Conservation (phyloP, 2,888 invertebrate genomes). For the Zootermopsis nevadensis region DNA sequence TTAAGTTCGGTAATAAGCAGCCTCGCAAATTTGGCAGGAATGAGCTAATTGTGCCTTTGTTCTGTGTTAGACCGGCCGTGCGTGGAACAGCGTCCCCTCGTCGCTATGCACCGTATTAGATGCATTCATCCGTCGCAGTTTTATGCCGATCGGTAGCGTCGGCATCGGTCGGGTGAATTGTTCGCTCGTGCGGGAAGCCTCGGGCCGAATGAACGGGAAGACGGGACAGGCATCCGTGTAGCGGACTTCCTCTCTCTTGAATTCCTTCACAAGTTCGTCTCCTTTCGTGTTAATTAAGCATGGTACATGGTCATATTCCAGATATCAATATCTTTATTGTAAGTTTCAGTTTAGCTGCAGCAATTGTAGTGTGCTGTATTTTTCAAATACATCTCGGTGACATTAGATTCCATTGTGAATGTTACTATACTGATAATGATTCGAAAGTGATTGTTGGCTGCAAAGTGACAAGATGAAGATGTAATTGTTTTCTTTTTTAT, state of each 20-base stretch:
- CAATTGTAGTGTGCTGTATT: slow-evolving; percentile 34
- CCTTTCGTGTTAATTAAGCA: slow-evolving; percentile 2
- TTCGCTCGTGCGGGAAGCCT: slow-evolving; percentile 49
- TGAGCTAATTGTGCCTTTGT: slow-evolving; percentile 54
- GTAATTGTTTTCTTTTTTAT: slow-evolving; percentile 26
- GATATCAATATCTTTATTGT: slow-evolving; percentile 21
- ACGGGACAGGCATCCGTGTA: slow-evolving; percentile 37
- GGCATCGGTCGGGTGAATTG: slow-evolving; percentile 48
- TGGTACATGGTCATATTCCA: slow-evolving; percentile 11
- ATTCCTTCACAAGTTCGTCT: slow-evolving; percentile 25
- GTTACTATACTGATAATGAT: slow-evolving; percentile 15
- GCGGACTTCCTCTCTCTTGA: slow-evolving; percentile 27
- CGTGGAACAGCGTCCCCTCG: slow-evolving; percentile 86
- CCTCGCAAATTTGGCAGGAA: slow-evolving; percentile 41
- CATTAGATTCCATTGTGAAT: slow-evolving; percentile 12
- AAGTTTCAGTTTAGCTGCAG: slow-evolving; percentile 28
- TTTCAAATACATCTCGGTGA: neutral
- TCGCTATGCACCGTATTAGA: slow-evolving; percentile 85
- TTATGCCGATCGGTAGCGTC: slow-evolving; percentile 42
- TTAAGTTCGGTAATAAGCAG: slow-evolving; percentile 51
- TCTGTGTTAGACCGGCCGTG: slow-evolving; percentile 75
- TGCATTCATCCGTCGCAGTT: slow-evolving; percentile 46
- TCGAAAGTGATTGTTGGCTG: slow-evolving; percentile 26
- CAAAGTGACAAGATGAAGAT: slow-evolving; percentile 16
- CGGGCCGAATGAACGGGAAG: slow-evolving; percentile 46